Evolutionary conservation across 2,113 vertebrate species (phyloP), one percentile per base, ranked within the genome.

Genomic region (Riparia riparia): DNA sequence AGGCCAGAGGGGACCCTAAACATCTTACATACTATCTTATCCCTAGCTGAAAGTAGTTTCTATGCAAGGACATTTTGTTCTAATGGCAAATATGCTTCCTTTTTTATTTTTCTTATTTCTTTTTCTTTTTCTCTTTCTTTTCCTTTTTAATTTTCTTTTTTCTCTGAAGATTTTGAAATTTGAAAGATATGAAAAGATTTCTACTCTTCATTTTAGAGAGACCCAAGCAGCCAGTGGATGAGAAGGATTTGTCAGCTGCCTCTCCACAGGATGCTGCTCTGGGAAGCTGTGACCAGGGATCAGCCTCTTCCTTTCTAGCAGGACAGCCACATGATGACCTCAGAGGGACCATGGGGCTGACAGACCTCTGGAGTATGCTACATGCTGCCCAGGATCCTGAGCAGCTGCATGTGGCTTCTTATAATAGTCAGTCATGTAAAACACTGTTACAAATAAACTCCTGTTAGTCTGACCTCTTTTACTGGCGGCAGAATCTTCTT

Each of bases 281-380:
- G 6, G n/a, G 29, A 87, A 84, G 34, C 21, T 41, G 16, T 0
- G 0, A 34, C 5, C 57, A 6, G 31, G 26, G 49, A 51, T 50
- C 21, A 22, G 64, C 68, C 50, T 49, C 16, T 32, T 77, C 21
- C 65, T 71, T 50, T 81, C 22, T 29, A 51, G 10, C 12, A 42
- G 12, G 22, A 37, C 44, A 84, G 34, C 14, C 61, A 28, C 26
- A 12, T 0, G 7, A 18, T 25, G 17, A 65, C 44, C 24, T 76
- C 37, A 34, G 78, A 31, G 26, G 47, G 37, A 71, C 13, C 57
- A 31, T 0, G 0, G 47, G 24, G 57, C 44, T 87, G 26, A 34
- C 16, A 69, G 45, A 91, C 10, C 21, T 28, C 10, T 22, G 25
- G 19, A 53, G 6, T 25, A 18, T 1, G 3, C 15, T 63, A 28